phyloP scores from a whole-genome alignment of 2,888 invertebrate genomes.

The Spodoptera picta region DNA sequence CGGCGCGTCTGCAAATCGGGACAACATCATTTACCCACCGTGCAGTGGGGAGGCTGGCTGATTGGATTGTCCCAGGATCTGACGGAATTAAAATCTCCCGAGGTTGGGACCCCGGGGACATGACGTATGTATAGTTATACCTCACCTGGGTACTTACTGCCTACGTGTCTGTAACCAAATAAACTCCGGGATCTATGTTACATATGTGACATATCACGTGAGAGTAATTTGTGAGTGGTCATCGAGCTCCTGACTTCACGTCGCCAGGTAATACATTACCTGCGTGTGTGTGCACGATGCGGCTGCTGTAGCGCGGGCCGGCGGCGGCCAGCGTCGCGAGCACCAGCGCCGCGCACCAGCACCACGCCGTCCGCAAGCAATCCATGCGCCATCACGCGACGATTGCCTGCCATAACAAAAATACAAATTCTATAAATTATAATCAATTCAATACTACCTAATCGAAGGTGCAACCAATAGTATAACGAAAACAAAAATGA shows the following conservation, averaged over 20 bases:
- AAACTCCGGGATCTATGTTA: not conserved
- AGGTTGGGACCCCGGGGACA: constrained; percentile 11
- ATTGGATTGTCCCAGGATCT: constrained; percentile 58
- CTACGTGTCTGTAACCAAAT: no score
- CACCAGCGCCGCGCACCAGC: constrained; percentile 82
- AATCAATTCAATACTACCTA: no score
- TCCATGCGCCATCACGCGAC: constrained; percentile 88
- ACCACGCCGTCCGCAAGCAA: constrained; percentile 81
- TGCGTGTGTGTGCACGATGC: constrained; percentile 94
- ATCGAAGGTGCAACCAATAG: no score
- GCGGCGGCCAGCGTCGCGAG: constrained; percentile 79
- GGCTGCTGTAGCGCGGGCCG: constrained; percentile 92
- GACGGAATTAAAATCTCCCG: constrained; percentile 52
- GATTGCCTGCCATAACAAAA: constrained; percentile 64
- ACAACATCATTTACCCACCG: constrained; percentile 50
- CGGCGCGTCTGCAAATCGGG: constrained; percentile 44
- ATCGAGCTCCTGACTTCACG: no score
- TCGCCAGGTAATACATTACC: constrained; percentile 71
- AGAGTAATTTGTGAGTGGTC: not conserved
- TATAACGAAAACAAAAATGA: no score
- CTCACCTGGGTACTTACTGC: not conserved
- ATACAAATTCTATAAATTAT: not conserved
- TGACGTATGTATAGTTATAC: not conserved
- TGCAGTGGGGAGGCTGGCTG: constrained; percentile 45
- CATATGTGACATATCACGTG: not conserved